phyloP scores from a whole-genome alignment of 2,113 vertebrate species.

The Setophaga petechia region DNA sequence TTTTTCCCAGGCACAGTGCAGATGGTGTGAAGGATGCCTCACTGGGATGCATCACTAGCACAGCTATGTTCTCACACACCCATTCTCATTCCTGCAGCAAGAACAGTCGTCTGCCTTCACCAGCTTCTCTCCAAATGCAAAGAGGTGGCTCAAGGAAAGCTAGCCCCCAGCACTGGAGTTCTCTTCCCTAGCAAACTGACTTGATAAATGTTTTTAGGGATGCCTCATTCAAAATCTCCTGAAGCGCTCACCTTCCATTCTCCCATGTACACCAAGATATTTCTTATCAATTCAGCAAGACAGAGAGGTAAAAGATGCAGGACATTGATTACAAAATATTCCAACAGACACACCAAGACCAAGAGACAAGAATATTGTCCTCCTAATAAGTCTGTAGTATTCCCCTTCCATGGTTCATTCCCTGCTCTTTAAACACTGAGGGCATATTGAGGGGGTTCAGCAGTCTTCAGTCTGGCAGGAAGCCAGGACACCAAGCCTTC shows the following conservation, averaged over 20 bases:
- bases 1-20: not conserved
- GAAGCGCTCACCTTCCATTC: not conserved
- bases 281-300: not conserved
- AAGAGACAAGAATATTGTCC: not conserved
- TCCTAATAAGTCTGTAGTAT: not conserved
- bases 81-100: not conserved
- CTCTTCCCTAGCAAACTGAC: not conserved
- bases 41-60: not conserved
- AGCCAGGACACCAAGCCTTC: not conserved
- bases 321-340: not conserved
- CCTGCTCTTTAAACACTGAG: not conserved
- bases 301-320: not conserved
- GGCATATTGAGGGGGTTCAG: not conserved
- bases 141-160: accelerated
- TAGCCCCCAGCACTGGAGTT: not conserved
- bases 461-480: not conserved
- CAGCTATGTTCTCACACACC: not conserved
- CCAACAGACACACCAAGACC: not conserved
- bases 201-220: not conserved
- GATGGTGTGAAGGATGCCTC: not conserved
- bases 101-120: not conserved
- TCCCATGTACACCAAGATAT: not conserved
- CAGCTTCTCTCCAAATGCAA: not conserved
- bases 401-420: not conserved
- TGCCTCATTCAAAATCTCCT: not conserved